Evolutionary conservation across 2,113 vertebrate species (phyloP).

Genomic region (Sigmodon hispidus): DNA sequence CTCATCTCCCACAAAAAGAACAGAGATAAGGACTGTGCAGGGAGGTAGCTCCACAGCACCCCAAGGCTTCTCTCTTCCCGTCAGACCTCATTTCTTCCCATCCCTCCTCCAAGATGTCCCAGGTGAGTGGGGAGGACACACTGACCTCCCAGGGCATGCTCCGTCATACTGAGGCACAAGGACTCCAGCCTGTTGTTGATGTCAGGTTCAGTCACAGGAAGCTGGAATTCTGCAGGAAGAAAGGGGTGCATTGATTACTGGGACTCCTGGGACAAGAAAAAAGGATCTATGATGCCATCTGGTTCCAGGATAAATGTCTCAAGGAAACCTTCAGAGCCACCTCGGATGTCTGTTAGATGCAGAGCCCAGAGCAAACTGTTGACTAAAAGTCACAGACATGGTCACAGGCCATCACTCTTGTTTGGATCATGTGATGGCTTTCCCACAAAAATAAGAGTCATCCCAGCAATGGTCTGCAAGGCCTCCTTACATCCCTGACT

Average conservation of each 20-base stretch:
- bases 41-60: too few species aligned
- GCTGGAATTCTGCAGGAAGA: conserved; percentile 92
- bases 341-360: not conserved
- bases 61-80: too few species aligned
- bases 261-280: not conserved
- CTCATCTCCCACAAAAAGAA: not conserved
- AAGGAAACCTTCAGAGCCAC: not conserved
- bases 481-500: not conserved
- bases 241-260: conserved; percentile 9
- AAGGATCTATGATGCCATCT: not conserved
- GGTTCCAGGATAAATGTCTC: not conserved
- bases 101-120: not conserved
- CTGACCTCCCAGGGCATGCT: conserved; percentile 97
- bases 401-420: not conserved
- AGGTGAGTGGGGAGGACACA: conserved; percentile 44
- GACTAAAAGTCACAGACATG: not conserved
- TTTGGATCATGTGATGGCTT: not conserved
- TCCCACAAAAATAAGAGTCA: not conserved
- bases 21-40: too few species aligned
- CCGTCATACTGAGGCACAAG: conserved; percentile 99
- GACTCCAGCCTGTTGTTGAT: conserved; percentile 99
- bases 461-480: not conserved
- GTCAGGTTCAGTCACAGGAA: conserved; percentile 96
- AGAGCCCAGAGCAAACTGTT: not conserved
- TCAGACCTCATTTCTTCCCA: not conserved